These are phyloP conservation scores for Sinhomidia bicolor DNA, from an alignment of 2,888 invertebrate genomes.

Conservation along the genomic window DNA sequence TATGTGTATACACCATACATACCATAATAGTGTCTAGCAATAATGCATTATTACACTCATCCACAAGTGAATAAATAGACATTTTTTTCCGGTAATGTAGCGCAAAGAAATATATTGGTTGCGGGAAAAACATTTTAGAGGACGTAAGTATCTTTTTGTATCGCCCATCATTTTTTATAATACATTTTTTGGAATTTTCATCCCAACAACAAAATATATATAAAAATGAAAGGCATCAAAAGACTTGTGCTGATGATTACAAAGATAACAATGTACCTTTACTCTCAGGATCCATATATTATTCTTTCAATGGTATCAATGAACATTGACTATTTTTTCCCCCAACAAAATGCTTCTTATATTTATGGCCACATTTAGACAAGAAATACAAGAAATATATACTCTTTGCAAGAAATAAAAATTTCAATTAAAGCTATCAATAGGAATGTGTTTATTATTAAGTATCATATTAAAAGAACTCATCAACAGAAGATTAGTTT, in stretches of 20 bases:
- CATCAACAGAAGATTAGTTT: no score
- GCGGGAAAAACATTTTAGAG: slow-evolving; percentile 37
- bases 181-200: slow-evolving; percentile 14
- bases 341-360: no score
- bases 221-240: not conserved
- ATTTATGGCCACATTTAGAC: no score
- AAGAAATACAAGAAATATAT: no score
- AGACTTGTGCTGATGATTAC: slow-evolving; percentile 3
- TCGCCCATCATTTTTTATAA: slow-evolving; percentile 33
- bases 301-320: no score
- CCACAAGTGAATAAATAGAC: slow-evolving; percentile 46
- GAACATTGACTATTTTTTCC: no score
- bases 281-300: not conserved
- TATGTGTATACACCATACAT: not conserved
- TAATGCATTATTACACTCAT: slow-evolving; percentile 58
- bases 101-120: slow-evolving; percentile 33
- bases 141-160: slow-evolving; percentile 30
- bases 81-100: slow-evolving; percentile 46
- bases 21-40: slow-evolving; percentile 34
- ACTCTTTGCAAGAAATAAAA: no score
- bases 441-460: no score
- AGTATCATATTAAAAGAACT: no score
- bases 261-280: slow-evolving; percentile 7
- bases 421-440: no score
- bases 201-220: not conserved